Evolutionary conservation across 2,888 invertebrate species (phyloP).

Genomic region (Drosophila kambysellisi): DNA sequence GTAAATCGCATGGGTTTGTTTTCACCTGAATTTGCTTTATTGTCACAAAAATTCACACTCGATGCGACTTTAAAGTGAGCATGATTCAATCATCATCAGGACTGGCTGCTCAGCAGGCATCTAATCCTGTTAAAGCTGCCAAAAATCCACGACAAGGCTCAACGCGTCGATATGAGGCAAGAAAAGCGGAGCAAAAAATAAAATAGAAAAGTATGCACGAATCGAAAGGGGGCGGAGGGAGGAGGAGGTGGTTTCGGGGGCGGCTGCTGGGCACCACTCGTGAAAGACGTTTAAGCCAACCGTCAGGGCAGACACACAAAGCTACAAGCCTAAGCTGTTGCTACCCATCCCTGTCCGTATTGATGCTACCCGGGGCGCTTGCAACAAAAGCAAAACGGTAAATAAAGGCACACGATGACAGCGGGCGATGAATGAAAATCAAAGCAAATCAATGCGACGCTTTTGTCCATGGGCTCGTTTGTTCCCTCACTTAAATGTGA

Average conservation of each 20-base stretch:
- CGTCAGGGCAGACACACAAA: conserved; percentile 44
- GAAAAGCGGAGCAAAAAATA: conserved; percentile 10
- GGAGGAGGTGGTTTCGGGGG: not conserved
- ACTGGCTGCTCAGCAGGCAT: conserved; percentile 50
- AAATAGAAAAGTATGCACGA: conserved; percentile 20
- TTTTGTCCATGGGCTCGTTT: conserved; percentile 17
- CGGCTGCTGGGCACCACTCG: conserved; percentile 9
- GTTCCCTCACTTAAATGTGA: conserved; percentile 42
- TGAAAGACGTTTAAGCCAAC: conserved; percentile 47
- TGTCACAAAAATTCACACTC: not conserved
- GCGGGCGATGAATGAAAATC: conserved; percentile 72
- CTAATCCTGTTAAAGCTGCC: conserved; percentile 81
- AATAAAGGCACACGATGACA: conserved; percentile 69
- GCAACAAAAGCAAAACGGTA: conserved; percentile 69
- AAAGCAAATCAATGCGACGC: conserved; percentile 74
- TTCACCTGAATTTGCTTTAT: conserved; percentile 9
- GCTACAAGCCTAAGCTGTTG: conserved; percentile 58
- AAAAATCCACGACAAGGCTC: conserved; percentile 71
- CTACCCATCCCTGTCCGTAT: conserved; percentile 1
- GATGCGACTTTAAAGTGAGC: conserved; percentile 15
- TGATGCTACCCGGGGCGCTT: conserved; percentile 43
- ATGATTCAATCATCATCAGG: conserved; percentile 30
- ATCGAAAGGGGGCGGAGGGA: conserved; percentile 4
- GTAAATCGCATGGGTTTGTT: conserved; percentile 2
- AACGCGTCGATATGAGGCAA: conserved; percentile 48